phyloP scores from a whole-genome alignment of 1,140 invertebrate species.

The Zaprionus africanus region DNA sequence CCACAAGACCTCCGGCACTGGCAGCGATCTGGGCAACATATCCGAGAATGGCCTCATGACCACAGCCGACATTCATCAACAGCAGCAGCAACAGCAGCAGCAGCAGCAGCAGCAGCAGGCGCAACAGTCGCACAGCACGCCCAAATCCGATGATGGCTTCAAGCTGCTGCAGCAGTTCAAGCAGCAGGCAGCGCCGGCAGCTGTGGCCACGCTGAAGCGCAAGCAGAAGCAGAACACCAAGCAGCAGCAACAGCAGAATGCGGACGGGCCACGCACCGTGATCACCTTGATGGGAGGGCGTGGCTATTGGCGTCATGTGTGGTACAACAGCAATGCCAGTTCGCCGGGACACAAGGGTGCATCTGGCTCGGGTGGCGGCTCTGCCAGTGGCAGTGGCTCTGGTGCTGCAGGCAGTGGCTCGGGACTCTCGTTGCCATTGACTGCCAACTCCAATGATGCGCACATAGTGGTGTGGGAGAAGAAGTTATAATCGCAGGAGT shows the following conservation, averaged over 20 bases:
- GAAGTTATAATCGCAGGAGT: constrained; percentile 89
- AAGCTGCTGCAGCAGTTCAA: constrained; percentile 46
- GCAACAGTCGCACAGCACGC: constrained; percentile 34
- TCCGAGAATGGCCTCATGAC: constrained; percentile 82
- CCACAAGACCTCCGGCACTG: constrained; percentile 85
- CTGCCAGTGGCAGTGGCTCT: not conserved
- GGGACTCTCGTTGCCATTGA: constrained; percentile 72
- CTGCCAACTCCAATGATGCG: constrained; percentile 91
- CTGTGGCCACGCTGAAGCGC: constrained; percentile 75
- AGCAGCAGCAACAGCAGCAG: constrained; percentile 65
- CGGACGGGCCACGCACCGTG: constrained; percentile 89
- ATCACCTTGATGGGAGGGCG: constrained; percentile 94
- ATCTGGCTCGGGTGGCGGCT: constrained; percentile 17
- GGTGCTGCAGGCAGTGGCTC: constrained; percentile 32
- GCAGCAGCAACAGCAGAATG: constrained; percentile 68
- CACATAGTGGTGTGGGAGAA: constrained; percentile 96
- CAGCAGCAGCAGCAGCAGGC: constrained; percentile 50
- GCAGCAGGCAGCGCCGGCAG: constrained; percentile 56
- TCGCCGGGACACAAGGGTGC: constrained; percentile 81
- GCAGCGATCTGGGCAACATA: constrained; percentile 84
- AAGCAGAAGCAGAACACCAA: constrained; percentile 78
- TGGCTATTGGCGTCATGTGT: constrained; percentile 92
- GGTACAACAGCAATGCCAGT: constrained; percentile 85
- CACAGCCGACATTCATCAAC: constrained; percentile 73
- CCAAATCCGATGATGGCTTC: constrained; percentile 61